Evolutionary conservation across 1,140 invertebrate genomes (phyloP), one percentile per base, ranked within the genome.

Genomic region (Centruroides vittatus): DNA sequence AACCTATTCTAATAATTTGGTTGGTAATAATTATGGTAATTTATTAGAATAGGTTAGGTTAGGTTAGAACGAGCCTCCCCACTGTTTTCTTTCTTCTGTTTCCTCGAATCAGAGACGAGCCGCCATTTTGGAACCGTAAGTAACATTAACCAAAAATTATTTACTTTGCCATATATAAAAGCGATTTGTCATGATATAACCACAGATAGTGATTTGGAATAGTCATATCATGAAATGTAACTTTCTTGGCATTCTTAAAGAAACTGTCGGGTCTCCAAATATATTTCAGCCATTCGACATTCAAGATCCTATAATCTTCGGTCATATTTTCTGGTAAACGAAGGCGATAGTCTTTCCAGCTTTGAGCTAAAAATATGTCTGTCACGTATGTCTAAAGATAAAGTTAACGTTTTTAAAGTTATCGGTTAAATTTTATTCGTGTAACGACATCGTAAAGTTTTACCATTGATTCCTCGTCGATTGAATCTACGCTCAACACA

Each of bases 191-290:
- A n/a, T 62, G 59, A 59, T 68, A 68, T 10, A 68, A 46, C 67
- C 67, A 68, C 7, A 68, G 54, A 55, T 68, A 68, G 55, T 93
- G 89, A 74, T 92, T 93, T 0, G 89, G 89, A 73, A 93, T 89
- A 70, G 86, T 90, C 88, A 92, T 92, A 76, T 91, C 88, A 49
- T 66, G 64, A 67, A 92, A 91, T 3, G 88, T 91, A 35, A 93
- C 88, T 72, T 88, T 89, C 72, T 93, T 93, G 48, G 88, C 89
- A 72, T 93, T 93, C 75, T 91, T 92, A 72, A 93, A 92, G 76
- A 93, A 91, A 72, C 87, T 89, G 74, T 93, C 89, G 0, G 89
- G 89, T 59, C 88, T 79, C 89, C 89, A 93, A 72, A 93, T 92
- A 71, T 82, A 86, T 73, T 90, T 86, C 34, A 69, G 57, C 63